Evolutionary conservation across 2,888 invertebrate genomes (phyloP), one percentile per base, ranked within the genome.

Genomic region (Portevinia maculata): DNA sequence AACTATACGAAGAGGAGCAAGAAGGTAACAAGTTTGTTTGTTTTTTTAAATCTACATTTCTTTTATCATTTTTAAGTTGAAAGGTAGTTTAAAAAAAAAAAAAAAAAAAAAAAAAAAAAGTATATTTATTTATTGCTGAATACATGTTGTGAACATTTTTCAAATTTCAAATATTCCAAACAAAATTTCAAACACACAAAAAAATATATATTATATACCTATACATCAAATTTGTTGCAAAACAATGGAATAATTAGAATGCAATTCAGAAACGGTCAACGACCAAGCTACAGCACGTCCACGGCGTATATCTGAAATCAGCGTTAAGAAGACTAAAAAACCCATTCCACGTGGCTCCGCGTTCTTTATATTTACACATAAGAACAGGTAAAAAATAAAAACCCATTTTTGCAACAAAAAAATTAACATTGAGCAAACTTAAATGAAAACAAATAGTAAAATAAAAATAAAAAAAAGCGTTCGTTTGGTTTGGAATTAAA

Each of bases 361-460:
- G 88, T 95, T 98, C 93, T 98, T 98, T 94, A 94, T 98, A 92
- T 97, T 98, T 93, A 94, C 96, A 90, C 94, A 95, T 92, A 96
- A 94, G 87, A 98, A 98, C 95, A 97, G 96, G 96, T 98, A 95
- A 94, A 93, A 93, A 86, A 87, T 87, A 71, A 65, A 71, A 71
- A 71, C 24, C 52, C 28, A 44, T 69, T 76, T 76, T 76, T 76
- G 75, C 67, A 76, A 76, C 75, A 74, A 64, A 41, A 24, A 79
- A 52, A 41, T n/a, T 13, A 50, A 62, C 13, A 55, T n/a, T 6
- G 4, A 13, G 21, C 24, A 41, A 30, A 3, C 24, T 24, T 11
- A 21, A 46, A 34, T 8, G 30, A 32, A 30, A 64, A 60, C 28
- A 32, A 46, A 52, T 65, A 21, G 32, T 44, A 48, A 15, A 28